phyloP scores from a whole-genome alignment of 2,888 invertebrate species.

The Alloscopus bannaensis region DNA sequence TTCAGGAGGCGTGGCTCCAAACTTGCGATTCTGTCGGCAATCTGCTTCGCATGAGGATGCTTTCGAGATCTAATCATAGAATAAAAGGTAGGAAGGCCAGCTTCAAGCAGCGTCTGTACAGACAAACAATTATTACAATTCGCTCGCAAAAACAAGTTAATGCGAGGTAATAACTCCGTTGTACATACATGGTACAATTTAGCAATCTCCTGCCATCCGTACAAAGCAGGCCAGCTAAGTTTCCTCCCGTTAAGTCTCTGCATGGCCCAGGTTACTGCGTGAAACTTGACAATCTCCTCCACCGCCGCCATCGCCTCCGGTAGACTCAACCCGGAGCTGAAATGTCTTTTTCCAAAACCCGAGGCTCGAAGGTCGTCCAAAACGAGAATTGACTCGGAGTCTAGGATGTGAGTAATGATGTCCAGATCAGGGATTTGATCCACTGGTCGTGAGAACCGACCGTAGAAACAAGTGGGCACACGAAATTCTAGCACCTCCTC shows the following conservation, averaged over 20 bases:
- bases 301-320: slow-evolving; percentile 70
- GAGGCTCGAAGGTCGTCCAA: slow-evolving; percentile 73
- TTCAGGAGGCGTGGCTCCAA: slow-evolving; percentile 19
- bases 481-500: slow-evolving; percentile 48
- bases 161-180: neutral
- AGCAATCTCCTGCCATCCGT: slow-evolving; percentile 16
- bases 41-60: slow-evolving; percentile 9
- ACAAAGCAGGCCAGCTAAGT: slow-evolving; percentile 29
- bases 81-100: slow-evolving; percentile 10
- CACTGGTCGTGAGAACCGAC: slow-evolving; percentile 67
- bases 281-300: slow-evolving; percentile 71
- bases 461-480: slow-evolving; percentile 73
- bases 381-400: slow-evolving; percentile 74
- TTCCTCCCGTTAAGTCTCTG: slow-evolving; percentile 53
- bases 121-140: neutral
- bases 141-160: neutral
- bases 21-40: slow-evolving; percentile 1
- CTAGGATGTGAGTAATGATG: slow-evolving; percentile 63
- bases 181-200: slow-evolving; percentile 18
- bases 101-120: slow-evolving; percentile 20
- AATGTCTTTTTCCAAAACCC: slow-evolving; percentile 72
- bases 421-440: slow-evolving; percentile 61
- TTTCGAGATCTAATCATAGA: slow-evolving; percentile 9
- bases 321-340: slow-evolving; percentile 71
- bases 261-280: slow-evolving; percentile 71